A percentile compares a stretch with the other conserved stretches of the same genome.
Evolutionary conservation across 2,888 invertebrate genomes (phyloP).

Genomic region (Pachymerium ferrugineum): DNA sequence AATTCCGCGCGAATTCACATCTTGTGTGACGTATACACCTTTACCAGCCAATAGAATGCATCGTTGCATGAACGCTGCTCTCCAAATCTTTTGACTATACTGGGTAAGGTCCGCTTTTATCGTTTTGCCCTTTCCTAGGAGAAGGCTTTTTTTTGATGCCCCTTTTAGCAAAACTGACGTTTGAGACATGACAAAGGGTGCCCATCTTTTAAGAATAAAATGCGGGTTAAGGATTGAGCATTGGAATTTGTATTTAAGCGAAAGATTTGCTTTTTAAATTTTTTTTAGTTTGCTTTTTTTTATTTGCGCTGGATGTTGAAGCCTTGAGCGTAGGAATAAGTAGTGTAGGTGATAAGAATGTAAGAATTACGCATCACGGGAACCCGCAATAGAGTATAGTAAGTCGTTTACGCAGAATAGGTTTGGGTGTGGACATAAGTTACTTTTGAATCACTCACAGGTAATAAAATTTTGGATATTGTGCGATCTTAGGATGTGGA

Average conservation of each 20-base stretch:
- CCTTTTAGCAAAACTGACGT: neutral
- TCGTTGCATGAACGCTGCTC: neutral
- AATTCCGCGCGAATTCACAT: constrained; percentile 12
- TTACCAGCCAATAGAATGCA: neutral
- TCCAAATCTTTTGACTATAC: constrained; percentile 13
- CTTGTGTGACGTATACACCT: constrained; percentile 2
- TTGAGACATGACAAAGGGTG: neutral
- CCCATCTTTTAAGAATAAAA: neutral
- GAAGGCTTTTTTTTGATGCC: constrained; percentile 1
- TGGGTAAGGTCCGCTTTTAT: constrained; percentile 13
- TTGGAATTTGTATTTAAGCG: neutral
- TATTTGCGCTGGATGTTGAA: neutral
- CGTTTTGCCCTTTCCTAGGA: constrained; percentile 13
- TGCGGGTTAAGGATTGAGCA: neutral
- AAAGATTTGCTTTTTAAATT: neutral
- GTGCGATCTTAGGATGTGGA: too few species aligned
- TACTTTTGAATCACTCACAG: neutral
- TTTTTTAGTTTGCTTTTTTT: neutral
- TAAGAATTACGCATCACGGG: neutral
- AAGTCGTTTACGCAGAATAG: neutral
- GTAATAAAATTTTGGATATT: neutral
- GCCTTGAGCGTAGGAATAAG: neutral
- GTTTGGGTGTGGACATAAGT: constrained; percentile 1
- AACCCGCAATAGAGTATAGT: neutral
- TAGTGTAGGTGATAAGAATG: neutral